Conservation (phyloP, 2,888 invertebrate species). For the Xanthorhoe spadicearia region DNA sequence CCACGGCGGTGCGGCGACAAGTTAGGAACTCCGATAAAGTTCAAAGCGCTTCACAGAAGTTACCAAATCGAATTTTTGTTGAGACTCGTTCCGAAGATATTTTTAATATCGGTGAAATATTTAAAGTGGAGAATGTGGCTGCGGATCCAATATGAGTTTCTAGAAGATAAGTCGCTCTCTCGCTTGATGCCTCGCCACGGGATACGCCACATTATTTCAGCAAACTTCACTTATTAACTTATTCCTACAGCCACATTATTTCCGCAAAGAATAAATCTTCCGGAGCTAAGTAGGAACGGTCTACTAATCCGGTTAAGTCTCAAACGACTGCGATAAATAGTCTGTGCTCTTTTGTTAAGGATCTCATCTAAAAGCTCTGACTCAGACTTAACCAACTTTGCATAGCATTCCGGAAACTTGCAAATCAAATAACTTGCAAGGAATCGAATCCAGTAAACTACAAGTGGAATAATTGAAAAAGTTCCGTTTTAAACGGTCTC, state of each 20-base stretch:
- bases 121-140: constrained; percentile 47
- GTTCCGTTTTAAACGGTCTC: constrained; percentile 59
- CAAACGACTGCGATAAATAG: constrained; percentile 25
- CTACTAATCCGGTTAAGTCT: constrained; percentile 29
- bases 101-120: constrained; percentile 59
- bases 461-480: constrained; percentile 66
- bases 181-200: constrained; percentile 16
- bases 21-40: constrained; percentile 55
- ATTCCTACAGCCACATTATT: constrained; percentile 24
- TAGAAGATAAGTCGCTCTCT: constrained; percentile 28
- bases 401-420: constrained; percentile 50
- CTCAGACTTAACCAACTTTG: constrained; percentile 38
- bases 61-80: constrained; percentile 62
- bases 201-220: constrained; percentile 27
- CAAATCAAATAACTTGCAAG: constrained; percentile 62
- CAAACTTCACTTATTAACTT: constrained; percentile 30
- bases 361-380: constrained; percentile 36
- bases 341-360: constrained; percentile 36
- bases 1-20: constrained; percentile 54
- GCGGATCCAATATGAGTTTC: constrained; percentile 42
- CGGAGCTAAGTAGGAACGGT: constrained; percentile 15
- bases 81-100: constrained; percentile 55
- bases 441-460: constrained; percentile 62
- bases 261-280: constrained; percentile 14
- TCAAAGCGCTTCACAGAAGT: constrained; percentile 59